phyloP scores from a whole-genome alignment of 2,113 vertebrate species.

The Morphnarchus princeps region DNA sequence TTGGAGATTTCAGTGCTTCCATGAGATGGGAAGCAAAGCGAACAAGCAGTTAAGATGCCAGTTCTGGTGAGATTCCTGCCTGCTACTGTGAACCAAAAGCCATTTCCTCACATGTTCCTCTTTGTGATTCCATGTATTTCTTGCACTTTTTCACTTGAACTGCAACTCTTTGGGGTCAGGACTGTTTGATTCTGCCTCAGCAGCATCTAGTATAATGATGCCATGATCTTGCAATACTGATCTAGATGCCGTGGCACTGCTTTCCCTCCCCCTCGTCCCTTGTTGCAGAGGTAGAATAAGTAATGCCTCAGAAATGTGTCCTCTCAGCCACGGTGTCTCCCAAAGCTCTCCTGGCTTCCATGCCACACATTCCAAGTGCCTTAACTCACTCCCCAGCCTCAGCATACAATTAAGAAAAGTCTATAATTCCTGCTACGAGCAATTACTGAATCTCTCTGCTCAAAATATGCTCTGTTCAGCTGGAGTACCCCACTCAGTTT shows the following conservation, averaged over 20 bases:
- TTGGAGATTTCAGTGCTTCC: not conserved
- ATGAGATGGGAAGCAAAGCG: not conserved
- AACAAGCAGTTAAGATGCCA: not conserved
- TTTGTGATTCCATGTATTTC: not conserved
- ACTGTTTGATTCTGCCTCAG: not conserved
- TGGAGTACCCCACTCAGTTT: slow-evolving; percentile 48
- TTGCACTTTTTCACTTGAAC: not conserved
- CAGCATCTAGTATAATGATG: not conserved
- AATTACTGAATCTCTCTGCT: slow-evolving; percentile 12
- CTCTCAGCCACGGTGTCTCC: not conserved
- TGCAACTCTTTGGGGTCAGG: not conserved
- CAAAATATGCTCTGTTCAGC: slow-evolving; percentile 30
- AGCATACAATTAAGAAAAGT: slow-evolving; percentile 15
- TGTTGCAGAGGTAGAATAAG: not conserved
- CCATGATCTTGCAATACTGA: not conserved
- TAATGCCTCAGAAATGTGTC: slow-evolving; percentile 7
- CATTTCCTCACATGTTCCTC: rapidly evolving
- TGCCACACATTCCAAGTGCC: not conserved
- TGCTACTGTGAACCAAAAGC: not conserved
- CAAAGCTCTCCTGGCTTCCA: not conserved
- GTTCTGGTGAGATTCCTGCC: not conserved
- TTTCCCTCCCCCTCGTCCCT: not conserved
- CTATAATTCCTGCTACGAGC: not conserved
- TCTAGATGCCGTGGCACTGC: not conserved
- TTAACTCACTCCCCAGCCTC: not conserved